Evolutionary conservation across 1,140 invertebrate species (phyloP).

Genomic region (Drosophila leontia): DNA sequence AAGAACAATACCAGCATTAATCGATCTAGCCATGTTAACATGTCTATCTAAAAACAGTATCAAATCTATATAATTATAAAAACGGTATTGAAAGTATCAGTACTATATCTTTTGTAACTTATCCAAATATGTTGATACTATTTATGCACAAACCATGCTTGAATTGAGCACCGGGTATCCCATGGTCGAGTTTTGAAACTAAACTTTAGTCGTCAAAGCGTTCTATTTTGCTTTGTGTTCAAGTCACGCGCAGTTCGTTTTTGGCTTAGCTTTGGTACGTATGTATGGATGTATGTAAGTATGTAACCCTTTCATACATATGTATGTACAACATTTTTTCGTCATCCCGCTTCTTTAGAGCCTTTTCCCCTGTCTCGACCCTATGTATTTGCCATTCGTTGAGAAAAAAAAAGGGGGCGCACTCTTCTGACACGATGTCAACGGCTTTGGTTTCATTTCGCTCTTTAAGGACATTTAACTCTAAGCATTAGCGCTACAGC

Average conservation of each 20-base stretch:
- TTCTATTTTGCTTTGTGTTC: slow-evolving; percentile 44
- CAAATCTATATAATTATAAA: too few species aligned
- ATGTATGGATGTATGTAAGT: not conserved
- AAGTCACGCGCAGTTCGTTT: slow-evolving; percentile 58
- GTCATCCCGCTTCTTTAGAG: slow-evolving; percentile 14
- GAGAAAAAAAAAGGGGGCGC: slow-evolving; percentile 20
- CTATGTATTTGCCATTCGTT: slow-evolving; percentile 7
- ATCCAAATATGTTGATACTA: too few species aligned
- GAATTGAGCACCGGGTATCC: not conserved
- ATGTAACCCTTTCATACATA: slow-evolving; percentile 59
- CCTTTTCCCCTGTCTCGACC: not conserved
- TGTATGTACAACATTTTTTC: slow-evolving; percentile 22
- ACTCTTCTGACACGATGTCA: slow-evolving; percentile 48
- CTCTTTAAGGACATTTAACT: slow-evolving; percentile 51
- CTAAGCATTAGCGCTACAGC: slow-evolving; percentile 20
- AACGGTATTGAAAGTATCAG: too few species aligned
- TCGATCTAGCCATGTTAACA: not conserved
- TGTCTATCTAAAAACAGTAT: too few species aligned
- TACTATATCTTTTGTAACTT: too few species aligned
- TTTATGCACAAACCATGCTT: too few species aligned
- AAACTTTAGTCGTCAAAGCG: not conserved
- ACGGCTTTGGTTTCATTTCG: slow-evolving; percentile 55
- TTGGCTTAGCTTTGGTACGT: slow-evolving; percentile 50
- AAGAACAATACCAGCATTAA: not conserved
- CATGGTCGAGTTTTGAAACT: not conserved